A percentile compares a stretch with the other conserved stretches of the same genome.
phyloP scores from a whole-genome alignment of 2,888 invertebrate species.

The Aphelenchoides bicaudatus region DNA sequence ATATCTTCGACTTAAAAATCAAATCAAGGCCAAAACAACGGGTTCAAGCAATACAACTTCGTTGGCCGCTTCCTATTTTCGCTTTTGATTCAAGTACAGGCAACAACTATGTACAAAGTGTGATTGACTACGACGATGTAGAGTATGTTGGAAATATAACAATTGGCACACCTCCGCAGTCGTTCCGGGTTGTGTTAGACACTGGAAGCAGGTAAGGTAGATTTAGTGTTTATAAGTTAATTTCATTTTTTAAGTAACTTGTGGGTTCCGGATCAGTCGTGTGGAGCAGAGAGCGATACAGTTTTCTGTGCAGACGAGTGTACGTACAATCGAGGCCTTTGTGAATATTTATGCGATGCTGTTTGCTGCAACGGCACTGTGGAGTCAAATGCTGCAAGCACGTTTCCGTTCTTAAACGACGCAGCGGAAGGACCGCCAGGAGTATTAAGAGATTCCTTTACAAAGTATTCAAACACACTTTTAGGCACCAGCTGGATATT shows the following conservation, averaged over 20 bases:
- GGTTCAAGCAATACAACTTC: too few relatives aligned
- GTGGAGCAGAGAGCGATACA: neutral
- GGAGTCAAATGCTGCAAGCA: neutral
- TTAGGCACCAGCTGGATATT: too few relatives aligned
- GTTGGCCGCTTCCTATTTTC: conserved; percentile 4
- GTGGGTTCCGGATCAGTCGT: conserved; percentile 20
- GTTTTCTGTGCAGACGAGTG: conserved; percentile 15
- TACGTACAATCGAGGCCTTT: conserved; percentile 10
- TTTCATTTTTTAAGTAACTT: neutral
- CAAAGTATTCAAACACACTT: too few relatives aligned
- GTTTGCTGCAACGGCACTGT: conserved; percentile 18
- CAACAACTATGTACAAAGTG: conserved; percentile 13
- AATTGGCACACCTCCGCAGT: conserved; percentile 44
- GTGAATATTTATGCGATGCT: conserved; percentile 12
- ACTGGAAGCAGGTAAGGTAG: conserved; percentile 45
- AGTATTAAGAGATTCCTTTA: neutral
- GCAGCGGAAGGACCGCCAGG: neutral
- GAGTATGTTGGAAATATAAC: conserved; percentile 27
- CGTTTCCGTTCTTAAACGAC: neutral
- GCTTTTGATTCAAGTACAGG: neutral
- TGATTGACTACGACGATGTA: conserved; percentile 20
- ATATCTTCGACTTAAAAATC: conserved; percentile 18
- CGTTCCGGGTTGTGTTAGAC: conserved; percentile 45
- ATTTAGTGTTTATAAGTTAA: conserved; percentile 32
- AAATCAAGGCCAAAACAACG: neutral